Evolutionary conservation across 2,888 invertebrate genomes (phyloP).

Genomic region (Hydroisotoma schaefferi): DNA sequence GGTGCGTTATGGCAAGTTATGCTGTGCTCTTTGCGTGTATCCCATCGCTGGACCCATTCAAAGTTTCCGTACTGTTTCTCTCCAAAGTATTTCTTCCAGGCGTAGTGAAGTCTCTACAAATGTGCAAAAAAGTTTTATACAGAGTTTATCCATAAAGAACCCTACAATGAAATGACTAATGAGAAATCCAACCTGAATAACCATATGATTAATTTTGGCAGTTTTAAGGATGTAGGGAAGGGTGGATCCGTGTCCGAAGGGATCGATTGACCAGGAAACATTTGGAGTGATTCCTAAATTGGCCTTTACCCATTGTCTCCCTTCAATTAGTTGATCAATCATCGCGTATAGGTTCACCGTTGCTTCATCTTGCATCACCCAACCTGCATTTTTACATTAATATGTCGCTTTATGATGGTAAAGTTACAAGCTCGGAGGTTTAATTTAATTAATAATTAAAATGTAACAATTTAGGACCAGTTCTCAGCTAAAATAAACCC

Average conservation of each 20-base stretch:
- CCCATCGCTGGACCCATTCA: constrained; percentile 84
- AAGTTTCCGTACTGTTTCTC: constrained; percentile 80
- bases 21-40: constrained; percentile 53
- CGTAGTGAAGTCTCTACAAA: constrained; percentile 86
- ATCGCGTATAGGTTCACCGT: constrained; percentile 53
- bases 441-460: too few species aligned
- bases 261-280: constrained; percentile 91
- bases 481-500: too few species aligned
- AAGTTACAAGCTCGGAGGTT: too few species aligned
- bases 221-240: constrained; percentile 83
- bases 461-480: too few species aligned
- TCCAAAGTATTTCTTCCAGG: constrained; percentile 93
- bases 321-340: constrained; percentile 54
- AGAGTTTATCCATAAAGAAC: background rate
- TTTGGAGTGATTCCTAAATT: constrained; percentile 75
- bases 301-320: constrained; percentile 82
- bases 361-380: constrained; percentile 53
- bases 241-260: constrained; percentile 93
- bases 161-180: background rate
- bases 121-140: background rate
- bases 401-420: too few species aligned
- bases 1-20: constrained; percentile 90
- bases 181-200: constrained; percentile 64
- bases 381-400: too few species aligned
- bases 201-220: constrained; percentile 75